Evolutionary conservation across 2,888 invertebrate genomes (phyloP), one percentile per base, ranked within the genome.

Genomic region (Tridacna gigas): DNA sequence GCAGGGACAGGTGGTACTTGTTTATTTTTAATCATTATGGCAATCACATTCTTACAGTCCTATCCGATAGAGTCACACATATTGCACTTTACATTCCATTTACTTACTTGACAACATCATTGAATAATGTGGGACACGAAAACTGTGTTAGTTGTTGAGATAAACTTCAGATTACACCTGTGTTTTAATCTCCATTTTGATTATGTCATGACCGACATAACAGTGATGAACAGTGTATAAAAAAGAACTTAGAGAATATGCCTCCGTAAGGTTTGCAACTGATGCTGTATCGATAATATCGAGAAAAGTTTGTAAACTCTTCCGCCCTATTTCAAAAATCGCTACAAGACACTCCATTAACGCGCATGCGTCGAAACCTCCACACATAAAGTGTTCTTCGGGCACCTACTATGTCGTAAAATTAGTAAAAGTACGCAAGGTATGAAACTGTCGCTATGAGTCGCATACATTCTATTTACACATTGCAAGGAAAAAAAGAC

Each of bases 311-410:
- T 82, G 76, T 51, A 61, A 89, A 83, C 82, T 86, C 89, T 89
- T 90, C 88, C 89, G 89, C 89, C 89, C 89, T 89, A 87, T 89
- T 90, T 89, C 79, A 89, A 90, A 90, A 88, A 88, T 87, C 86
- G 83, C 80, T 80, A 80, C 86, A 84, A 80, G 84, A 89, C 86
- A 89, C 86, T 86, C 80, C 82, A 81, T 79, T 71, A 74, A 22
- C 82, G 83, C 89, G 89, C 90, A 89, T 89, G 90, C 89, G 90
- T 77, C 60, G 77, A 79, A 79, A 77, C 26, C 47, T 51, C 25
- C 22, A 22, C n/a, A 48, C 67, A 28, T 12, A 66, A 77, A 65
- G 28, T 22, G 26, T 15, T 71, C 63, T 63, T 71, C 71, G 71
- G 51, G 71, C 71, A 71, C 71, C 71, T 71, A 51, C 28, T 22